A percentile compares a stretch with the other conserved stretches of the same genome.
phyloP scores from a whole-genome alignment of 2,113 vertebrate genomes.

The Gyps fulvus region DNA sequence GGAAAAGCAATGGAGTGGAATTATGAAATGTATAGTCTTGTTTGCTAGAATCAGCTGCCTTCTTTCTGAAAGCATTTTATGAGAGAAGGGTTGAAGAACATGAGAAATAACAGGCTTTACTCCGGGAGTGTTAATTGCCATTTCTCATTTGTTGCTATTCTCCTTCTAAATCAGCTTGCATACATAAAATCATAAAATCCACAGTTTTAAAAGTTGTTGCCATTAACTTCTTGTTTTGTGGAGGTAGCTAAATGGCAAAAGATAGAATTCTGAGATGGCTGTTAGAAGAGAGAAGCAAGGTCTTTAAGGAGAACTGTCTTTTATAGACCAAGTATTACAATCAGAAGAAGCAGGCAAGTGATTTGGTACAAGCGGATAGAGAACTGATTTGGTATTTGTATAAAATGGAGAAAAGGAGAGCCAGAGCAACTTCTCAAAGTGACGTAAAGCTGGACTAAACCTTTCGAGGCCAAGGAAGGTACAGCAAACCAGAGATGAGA shows the following conservation, averaged over 20 bases:
- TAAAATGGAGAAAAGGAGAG: neutral
- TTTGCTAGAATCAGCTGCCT: conserved; percentile 64
- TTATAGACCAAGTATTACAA: neutral
- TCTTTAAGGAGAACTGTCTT: neutral
- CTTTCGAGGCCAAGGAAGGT: neutral
- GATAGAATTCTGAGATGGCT: neutral
- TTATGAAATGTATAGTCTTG: conserved; percentile 41
- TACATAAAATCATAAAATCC: conserved; percentile 56
- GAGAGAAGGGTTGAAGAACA: conserved; percentile 42
- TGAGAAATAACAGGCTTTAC: conserved; percentile 56
- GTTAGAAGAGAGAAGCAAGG: neutral
- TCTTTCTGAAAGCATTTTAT: conserved; percentile 42
- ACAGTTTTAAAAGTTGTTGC: conserved; percentile 47
- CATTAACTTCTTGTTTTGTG: conserved; percentile 48
- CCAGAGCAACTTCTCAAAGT: neutral
- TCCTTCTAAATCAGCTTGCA: conserved; percentile 59
- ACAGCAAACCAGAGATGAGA: neutral
- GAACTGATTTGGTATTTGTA: neutral
- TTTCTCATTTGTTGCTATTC: conserved; percentile 66
- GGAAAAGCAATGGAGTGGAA: conserved; percentile 43
- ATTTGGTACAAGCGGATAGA: neutral
- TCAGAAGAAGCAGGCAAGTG: neutral
- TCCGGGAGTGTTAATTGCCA: conserved; percentile 51
- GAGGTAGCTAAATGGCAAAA: conserved; percentile 10
- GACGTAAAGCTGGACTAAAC: neutral